Evolutionary conservation across 1,140 invertebrate genomes (phyloP).

Genomic region (Anoplophora glabripennis): DNA sequence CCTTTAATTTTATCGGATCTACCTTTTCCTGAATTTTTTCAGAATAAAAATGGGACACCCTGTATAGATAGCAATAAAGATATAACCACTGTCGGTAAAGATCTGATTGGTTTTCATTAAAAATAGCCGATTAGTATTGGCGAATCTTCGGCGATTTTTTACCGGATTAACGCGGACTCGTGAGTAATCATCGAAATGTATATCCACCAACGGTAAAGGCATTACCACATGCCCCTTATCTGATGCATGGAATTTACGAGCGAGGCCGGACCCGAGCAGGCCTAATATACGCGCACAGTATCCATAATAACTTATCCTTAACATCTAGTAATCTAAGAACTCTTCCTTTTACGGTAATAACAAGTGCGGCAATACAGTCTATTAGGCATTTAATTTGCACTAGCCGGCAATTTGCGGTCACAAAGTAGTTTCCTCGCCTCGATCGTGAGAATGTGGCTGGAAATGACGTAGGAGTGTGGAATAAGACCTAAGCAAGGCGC

Average conservation of each 20-base stretch:
- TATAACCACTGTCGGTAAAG: too few species aligned
- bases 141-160: too few species aligned
- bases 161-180: not conserved
- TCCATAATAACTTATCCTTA: constrained; percentile 3
- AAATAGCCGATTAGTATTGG: too few species aligned
- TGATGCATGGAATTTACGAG: not conserved
- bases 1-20: too few species aligned
- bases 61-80: too few species aligned
- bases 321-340: constrained; percentile 9
- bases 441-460: constrained; percentile 26
- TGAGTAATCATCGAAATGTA: not conserved
- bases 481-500: constrained; percentile 12
- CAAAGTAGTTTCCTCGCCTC: constrained; percentile 6
- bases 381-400: constrained; percentile 12
- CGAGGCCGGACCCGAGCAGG: not conserved
- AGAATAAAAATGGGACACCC: too few species aligned
- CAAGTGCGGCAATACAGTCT: constrained; percentile 9
- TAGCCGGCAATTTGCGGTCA: constrained; percentile 6
- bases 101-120: too few species aligned
- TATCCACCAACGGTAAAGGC: not conserved
- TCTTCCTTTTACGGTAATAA: constrained; percentile 10
- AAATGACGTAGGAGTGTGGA: constrained; percentile 15
- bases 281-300: not conserved
- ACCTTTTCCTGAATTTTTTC: too few species aligned
- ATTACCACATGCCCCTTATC: not conserved